phyloP scores from a whole-genome alignment of 1,140 invertebrate species.

The Neelides sp. region DNA sequence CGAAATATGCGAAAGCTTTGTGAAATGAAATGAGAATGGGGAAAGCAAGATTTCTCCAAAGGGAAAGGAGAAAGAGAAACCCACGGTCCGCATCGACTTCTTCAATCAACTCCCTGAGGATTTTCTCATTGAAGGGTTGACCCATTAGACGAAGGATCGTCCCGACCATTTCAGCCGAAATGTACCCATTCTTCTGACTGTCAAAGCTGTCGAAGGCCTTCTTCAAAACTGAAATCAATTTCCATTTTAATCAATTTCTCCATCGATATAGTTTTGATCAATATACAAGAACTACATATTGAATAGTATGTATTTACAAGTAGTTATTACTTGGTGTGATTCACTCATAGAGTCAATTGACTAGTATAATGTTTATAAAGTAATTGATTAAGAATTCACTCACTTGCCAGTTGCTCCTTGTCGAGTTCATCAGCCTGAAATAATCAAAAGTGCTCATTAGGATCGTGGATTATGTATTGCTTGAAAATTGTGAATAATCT shows the following conservation, averaged over 20 bases:
- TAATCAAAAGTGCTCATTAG: no score
- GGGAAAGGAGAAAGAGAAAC: conserved; percentile 34
- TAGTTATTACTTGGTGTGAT: background rate
- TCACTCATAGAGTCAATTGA: background rate
- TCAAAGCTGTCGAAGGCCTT: conserved; percentile 96
- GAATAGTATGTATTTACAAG: background rate
- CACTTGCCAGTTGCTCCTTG: conserved; percentile 2
- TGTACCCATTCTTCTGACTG: conserved; percentile 81
- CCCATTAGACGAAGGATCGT: conserved; percentile 90
- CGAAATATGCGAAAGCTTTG: no score
- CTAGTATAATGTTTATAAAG: background rate
- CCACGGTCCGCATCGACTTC: conserved; percentile 92
- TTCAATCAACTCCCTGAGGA: conserved; percentile 84
- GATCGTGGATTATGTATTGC: no score
- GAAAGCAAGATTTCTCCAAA: background rate
- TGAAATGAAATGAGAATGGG: background rate
- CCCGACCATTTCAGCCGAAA: conserved; percentile 85
- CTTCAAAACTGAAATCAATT: conserved; percentile 54
- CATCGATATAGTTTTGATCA: background rate
- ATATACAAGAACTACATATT: background rate
- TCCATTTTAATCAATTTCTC: background rate
- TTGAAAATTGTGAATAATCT: no score
- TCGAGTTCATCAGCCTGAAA: conserved; percentile 7
- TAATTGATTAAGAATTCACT: background rate
- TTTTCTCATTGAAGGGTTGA: conserved; percentile 89